A percentile compares a stretch with the other conserved stretches of the same genome.
Conservation (phyloP, 2,888 invertebrate genomes). For the Pseudococcus jackbeardsleyi region DNA sequence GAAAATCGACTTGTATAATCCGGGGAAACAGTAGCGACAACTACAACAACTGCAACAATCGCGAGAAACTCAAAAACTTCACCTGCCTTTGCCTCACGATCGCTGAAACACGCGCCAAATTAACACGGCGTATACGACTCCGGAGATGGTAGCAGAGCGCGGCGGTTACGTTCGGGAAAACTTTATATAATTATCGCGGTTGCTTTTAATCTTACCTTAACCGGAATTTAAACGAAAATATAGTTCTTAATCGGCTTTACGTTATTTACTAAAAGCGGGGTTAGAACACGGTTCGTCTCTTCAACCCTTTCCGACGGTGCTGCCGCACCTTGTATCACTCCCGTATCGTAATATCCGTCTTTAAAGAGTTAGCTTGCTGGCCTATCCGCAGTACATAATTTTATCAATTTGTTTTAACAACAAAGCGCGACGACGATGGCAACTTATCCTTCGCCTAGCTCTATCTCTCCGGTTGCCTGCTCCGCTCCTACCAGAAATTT, state of each 20-base stretch:
- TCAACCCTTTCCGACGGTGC: not conserved
- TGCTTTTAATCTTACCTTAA: slow-evolving; percentile 47
- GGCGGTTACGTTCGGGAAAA: slow-evolving; percentile 6
- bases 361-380: not conserved
- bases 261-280: slow-evolving; percentile 22
- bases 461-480: not conserved
- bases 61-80: not conserved
- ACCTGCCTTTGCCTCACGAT: not conserved
- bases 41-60: too few relatives aligned
- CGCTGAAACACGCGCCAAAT: not conserved
- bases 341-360: not conserved
- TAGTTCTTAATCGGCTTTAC: slow-evolving; percentile 43
- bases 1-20: too few relatives aligned
- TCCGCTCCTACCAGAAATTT: not conserved
- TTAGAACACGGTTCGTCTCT: not conserved
- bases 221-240: slow-evolving; percentile 45
- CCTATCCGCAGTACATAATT: slow-evolving; percentile 7
- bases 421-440: not conserved
- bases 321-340: not conserved
- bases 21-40: too few relatives aligned
- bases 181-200: slow-evolving; percentile 51
- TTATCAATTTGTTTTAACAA: slow-evolving; percentile 27
- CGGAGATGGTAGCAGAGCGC: not conserved
- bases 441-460: not conserved
- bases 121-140: not conserved